These are phyloP conservation scores for Drosophila stalkeri DNA, from an alignment of 2,888 invertebrate genomes.

Conservation along the genomic window DNA sequence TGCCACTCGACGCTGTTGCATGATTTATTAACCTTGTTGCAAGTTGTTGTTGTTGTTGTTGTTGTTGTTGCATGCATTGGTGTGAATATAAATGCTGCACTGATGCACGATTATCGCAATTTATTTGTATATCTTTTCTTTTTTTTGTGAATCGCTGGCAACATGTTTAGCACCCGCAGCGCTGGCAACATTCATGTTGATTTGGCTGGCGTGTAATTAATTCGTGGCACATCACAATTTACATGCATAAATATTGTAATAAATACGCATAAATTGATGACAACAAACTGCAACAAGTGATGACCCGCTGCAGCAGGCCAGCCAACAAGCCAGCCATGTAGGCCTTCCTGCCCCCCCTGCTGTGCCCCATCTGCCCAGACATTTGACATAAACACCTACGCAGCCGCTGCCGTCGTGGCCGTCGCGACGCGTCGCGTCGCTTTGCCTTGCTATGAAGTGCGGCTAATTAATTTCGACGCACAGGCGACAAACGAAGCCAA, in stretches of 20 bases:
- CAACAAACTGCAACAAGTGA: slow-evolving; percentile 59
- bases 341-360: slow-evolving; percentile 10
- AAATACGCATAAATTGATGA: slow-evolving; percentile 70
- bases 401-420: slow-evolving; percentile 18
- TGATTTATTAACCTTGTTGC: slow-evolving; percentile 78
- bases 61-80: slow-evolving; percentile 55
- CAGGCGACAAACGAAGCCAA: slow-evolving; percentile 45
- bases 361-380: slow-evolving; percentile 29
- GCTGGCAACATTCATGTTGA: slow-evolving; percentile 71
- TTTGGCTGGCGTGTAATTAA: slow-evolving; percentile 69
- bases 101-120: slow-evolving; percentile 71
- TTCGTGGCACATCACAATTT: slow-evolving; percentile 64
- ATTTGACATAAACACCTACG: slow-evolving; percentile 68
- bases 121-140: slow-evolving; percentile 20
- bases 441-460: slow-evolving; percentile 48
- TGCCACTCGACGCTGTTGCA: slow-evolving; percentile 67
- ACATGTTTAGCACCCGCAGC: slow-evolving; percentile 63
- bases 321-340: background rate
- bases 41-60: slow-evolving; percentile 26
- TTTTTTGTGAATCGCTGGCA: slow-evolving; percentile 16
- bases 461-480: slow-evolving; percentile 73
- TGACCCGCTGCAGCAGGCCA: slow-evolving; percentile 15
- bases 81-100: slow-evolving; percentile 73
- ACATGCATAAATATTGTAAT: slow-evolving; percentile 61
- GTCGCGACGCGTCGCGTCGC: background rate